phyloP scores from a whole-genome alignment of 2,888 invertebrate species.

The Aelia acuminata region DNA sequence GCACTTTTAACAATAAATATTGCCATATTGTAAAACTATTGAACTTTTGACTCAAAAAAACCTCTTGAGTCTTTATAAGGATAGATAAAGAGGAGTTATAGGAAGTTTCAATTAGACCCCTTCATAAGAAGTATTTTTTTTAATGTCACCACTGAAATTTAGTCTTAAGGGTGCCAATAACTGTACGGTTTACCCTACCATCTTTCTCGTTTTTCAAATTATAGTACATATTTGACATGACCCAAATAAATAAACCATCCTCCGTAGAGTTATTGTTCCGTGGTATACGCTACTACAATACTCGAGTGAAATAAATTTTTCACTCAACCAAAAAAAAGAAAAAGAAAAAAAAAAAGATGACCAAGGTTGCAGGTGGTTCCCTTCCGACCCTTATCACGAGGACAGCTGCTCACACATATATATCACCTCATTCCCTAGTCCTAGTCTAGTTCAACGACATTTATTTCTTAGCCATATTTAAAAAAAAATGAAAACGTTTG shows the following conservation, averaged over 20 bases:
- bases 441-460: background rate
- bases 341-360: background rate
- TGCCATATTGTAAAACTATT: too few relatives aligned
- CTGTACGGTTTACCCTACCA: too few relatives aligned
- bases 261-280: background rate
- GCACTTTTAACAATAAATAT: too few relatives aligned
- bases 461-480: background rate
- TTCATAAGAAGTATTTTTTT: too few relatives aligned
- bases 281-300: background rate
- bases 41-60: too few relatives aligned
- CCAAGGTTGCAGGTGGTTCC: conserved; percentile 33
- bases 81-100: too few relatives aligned
- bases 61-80: too few relatives aligned
- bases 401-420: conserved; percentile 34
- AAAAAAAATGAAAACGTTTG: background rate
- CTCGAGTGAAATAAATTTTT: background rate
- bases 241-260: background rate
- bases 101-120: too few relatives aligned
- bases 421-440: background rate
- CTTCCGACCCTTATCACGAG: background rate
- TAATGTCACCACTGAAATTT: too few relatives aligned
- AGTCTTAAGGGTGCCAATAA: too few relatives aligned
- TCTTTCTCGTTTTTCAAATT: background rate
- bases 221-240: background rate
- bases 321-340: background rate